Conservation (phyloP, 2,888 invertebrate species). For the Taphrorychus bicolor region DNA sequence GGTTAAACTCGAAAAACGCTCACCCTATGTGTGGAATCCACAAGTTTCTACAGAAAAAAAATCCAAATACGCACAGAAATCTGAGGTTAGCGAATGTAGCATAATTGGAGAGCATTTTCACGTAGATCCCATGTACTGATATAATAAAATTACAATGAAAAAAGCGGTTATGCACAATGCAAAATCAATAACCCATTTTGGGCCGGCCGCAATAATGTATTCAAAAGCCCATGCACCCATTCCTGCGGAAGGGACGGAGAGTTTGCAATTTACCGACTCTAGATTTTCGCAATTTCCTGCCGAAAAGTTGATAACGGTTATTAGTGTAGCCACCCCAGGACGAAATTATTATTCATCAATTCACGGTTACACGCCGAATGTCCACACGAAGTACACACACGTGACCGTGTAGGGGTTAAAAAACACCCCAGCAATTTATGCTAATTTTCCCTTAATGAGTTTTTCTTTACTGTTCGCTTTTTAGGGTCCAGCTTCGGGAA, state of each 20-base stretch:
- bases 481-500: slow-evolving; percentile 74
- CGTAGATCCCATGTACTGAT: background rate
- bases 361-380: slow-evolving; percentile 2
- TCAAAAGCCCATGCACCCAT: background rate
- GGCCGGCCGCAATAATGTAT: background rate
- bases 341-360: slow-evolving; percentile 6
- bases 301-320: slow-evolving; percentile 1
- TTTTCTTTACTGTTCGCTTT: too few relatives aligned
- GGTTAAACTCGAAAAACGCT: too few relatives aligned
- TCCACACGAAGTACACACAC: background rate
- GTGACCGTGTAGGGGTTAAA: background rate
- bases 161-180: background rate
- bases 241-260: background rate
- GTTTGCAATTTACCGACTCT: background rate
- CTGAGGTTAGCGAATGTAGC: background rate
- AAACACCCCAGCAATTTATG: background rate
- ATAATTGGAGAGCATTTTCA: background rate
- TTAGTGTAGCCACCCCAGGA: background rate
- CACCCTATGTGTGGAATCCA: too few relatives aligned
- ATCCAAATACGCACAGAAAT: too few relatives aligned
- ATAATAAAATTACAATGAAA: background rate
- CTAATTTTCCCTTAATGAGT: background rate
- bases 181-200: slow-evolving; percentile 4
- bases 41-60: too few relatives aligned
- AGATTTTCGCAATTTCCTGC: slow-evolving; percentile 7